Conservation (phyloP, 1,140 invertebrate species). For the Popillia japonica region DNA sequence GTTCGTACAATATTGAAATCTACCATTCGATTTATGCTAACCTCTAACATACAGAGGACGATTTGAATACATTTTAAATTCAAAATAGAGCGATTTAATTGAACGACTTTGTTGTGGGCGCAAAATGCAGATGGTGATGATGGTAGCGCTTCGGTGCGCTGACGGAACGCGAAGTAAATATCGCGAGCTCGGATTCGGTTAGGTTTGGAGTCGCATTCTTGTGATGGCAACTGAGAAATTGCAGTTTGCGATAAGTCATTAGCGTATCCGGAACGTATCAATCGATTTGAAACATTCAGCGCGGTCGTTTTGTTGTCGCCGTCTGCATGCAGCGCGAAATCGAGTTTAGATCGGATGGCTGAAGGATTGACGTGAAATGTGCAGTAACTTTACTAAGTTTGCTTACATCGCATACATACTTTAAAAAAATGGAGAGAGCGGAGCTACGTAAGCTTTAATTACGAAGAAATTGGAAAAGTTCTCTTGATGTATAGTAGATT, state of each 20-base stretch:
- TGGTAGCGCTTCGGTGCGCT: background rate
- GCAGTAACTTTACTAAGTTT: background rate
- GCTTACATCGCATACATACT: too few species aligned
- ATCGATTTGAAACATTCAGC: background rate
- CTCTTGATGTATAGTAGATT: too few species aligned
- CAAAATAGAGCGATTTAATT: slow-evolving; percentile 13
- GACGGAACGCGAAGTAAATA: background rate
- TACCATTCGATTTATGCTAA: background rate
- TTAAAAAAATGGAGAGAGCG: too few species aligned
- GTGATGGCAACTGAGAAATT: slow-evolving; percentile 4
- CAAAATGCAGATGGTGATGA: background rate
- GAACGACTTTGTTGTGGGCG: background rate
- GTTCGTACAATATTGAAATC: background rate
- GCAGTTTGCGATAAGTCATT: slow-evolving; percentile 13
- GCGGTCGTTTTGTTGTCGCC: background rate
- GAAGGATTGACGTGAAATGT: background rate
- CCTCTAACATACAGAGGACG: background rate
- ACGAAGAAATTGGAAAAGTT: too few species aligned
- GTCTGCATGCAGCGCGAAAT: background rate
- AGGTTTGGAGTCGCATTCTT: background rate
- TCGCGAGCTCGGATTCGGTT: background rate
- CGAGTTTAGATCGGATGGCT: background rate
- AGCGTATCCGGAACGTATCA: slow-evolving; percentile 14
- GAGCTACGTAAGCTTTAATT: too few species aligned
- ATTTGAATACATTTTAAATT: slow-evolving; percentile 30